A percentile compares a stretch with the other conserved stretches of the same genome.
Conservation (phyloP, 1,140 invertebrate species). For the Riptortus pedestris region DNA sequence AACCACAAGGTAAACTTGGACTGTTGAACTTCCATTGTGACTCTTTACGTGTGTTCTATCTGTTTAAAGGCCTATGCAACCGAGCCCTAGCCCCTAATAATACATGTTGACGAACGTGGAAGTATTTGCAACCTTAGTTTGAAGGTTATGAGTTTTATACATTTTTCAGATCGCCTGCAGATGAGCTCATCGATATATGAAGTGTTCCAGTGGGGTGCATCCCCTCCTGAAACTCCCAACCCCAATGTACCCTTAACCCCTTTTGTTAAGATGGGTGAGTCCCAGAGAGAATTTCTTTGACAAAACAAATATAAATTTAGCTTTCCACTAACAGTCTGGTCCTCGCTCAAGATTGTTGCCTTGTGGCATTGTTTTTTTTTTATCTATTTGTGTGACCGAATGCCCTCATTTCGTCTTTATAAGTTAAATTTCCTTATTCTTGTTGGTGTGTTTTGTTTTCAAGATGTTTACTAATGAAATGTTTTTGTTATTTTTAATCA, state of each 20-base stretch:
- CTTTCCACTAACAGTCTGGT: slow-evolving; percentile 22
- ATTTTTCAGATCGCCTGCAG: slow-evolving; percentile 48
- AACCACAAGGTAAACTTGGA: slow-evolving; percentile 45
- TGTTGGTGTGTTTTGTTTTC: too few species aligned
- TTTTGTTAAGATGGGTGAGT: slow-evolving; percentile 16
- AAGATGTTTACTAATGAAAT: too few species aligned
- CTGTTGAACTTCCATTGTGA: too few species aligned
- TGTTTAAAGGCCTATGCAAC: too few species aligned
- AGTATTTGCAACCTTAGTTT: background rate
- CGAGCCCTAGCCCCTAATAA: too few species aligned
- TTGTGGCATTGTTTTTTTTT: background rate
- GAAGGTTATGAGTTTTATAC: background rate
- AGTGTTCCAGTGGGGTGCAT: slow-evolving; percentile 57
- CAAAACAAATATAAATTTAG: background rate
- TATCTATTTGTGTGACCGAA: too few species aligned
- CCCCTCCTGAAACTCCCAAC: slow-evolving; percentile 43
- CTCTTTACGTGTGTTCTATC: too few species aligned
- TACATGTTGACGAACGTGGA: too few species aligned
- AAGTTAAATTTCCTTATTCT: too few species aligned
- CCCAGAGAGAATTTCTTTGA: background rate
- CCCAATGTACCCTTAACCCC: slow-evolving; percentile 28
- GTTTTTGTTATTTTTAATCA: too few species aligned
- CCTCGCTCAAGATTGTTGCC: slow-evolving; percentile 5
- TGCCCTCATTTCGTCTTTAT: too few species aligned
- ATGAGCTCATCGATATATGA: slow-evolving; percentile 65